Evolutionary conservation across 1,140 invertebrate species (phyloP), one percentile per base, ranked within the genome.

Genomic region (Galendromus occidentalis): DNA sequence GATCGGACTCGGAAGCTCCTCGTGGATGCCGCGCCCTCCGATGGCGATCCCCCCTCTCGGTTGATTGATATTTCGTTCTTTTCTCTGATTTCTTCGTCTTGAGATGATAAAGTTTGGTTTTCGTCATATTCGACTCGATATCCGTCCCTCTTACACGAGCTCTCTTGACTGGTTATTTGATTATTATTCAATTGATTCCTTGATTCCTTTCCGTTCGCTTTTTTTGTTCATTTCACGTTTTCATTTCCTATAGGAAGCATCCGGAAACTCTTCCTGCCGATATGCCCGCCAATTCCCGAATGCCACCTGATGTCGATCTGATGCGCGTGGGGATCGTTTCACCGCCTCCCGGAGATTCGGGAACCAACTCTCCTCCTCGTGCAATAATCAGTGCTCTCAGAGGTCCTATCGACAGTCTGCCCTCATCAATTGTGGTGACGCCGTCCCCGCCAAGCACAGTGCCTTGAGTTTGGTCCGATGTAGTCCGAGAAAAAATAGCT

Each of bases 391-490:
- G 51, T 25, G 51, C 51, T 17, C 22, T 59, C 14, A 14, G 25
- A 18, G 22, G 25, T 5, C 25, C 51, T 17, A 17, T 59, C 14
- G 25, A 25, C 14, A 25, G 25, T 17, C 25, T 59, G 25, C 51
- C 51, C 14, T 29, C 51, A 33, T 59, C 51, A 14, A 25, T 59
- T 33, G 51, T 59, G 25, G 51, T 59, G 14, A 59, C 51, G 14
- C 22, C 51, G 14, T 59, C 51, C 14, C 51, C 51, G 25, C 51
- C 51, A n/a, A 59, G 51, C 51, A 59, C 51, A 59, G 51, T 59
- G 25, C 51, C 51, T 29, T 59, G 51, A 59, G 51, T 39, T 39
- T 39, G 33, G 33, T 39, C 9, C 33, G 33, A 39, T 39, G 33
- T 39, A 39, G 33, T 39, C 33, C 33, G 33, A 39, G 33, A 39